phyloP scores from a whole-genome alignment of 2,113 vertebrate species.

The Tinamus guttatus region DNA sequence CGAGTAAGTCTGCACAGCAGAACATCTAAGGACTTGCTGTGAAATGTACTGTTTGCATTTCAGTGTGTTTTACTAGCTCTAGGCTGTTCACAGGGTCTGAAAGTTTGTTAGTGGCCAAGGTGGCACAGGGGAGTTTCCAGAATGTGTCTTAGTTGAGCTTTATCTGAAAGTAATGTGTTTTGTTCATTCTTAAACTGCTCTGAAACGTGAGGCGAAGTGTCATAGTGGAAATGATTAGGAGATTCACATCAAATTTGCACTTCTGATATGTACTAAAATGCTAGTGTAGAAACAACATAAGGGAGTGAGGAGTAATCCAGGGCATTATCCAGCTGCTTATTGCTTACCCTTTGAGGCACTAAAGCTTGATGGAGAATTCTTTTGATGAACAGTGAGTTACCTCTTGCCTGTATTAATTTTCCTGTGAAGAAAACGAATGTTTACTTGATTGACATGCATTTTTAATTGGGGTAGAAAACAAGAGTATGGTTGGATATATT shows the following conservation, averaged over 20 bases:
- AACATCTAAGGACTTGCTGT: not conserved
- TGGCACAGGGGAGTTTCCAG: not conserved
- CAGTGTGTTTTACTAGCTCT: not conserved
- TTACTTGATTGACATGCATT: not conserved
- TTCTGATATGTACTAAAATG: not conserved
- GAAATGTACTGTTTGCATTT: not conserved
- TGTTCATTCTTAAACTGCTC: not conserved
- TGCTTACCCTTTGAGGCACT: not conserved
- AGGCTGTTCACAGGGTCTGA: not conserved
- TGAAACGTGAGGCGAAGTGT: not conserved
- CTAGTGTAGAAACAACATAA: not conserved
- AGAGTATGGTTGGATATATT: not conserved
- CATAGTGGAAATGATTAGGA: not conserved
- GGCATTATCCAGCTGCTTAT: not conserved
- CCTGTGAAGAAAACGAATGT: not conserved
- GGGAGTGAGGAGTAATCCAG: not conserved
- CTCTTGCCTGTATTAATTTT: not conserved
- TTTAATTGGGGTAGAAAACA: not conserved
- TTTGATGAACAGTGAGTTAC: not conserved
- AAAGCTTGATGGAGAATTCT: not conserved
- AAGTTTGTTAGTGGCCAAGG: not conserved
- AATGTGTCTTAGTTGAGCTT: not conserved
- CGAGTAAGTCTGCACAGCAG: not conserved
- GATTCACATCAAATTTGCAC: not conserved
- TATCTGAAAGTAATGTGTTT: not conserved